Evolutionary conservation across 1,140 invertebrate species (phyloP).

Genomic region (Drosophila melanogaster): Release_6_plus_ISO1_MT NT_033777.3:15535501-15536000

Average conservation of each 20-base stretch:
- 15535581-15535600: constrained; percentile 38
- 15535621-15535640: constrained; percentile 88
- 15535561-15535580: constrained; percentile 4
- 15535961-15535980: constrained; percentile 71
- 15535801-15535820: constrained; percentile 89
- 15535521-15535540: constrained; percentile 35
- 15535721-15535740: constrained; percentile 88
- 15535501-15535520: constrained; percentile 90
- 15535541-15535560: constrained; percentile 14
- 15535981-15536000: constrained; percentile 25
- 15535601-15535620: neutral
- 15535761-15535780: constrained; percentile 71
- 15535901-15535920: constrained; percentile 85
- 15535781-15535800: constrained; percentile 85
- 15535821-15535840: constrained; percentile 87
- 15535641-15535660: constrained; percentile 90
- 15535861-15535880: constrained; percentile 86
- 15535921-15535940: constrained; percentile 86
- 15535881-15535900: constrained; percentile 85
- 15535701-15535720: constrained; percentile 86
- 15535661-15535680: constrained; percentile 85
- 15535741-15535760: constrained; percentile 88
- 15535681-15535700: constrained; percentile 85
- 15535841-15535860: constrained; percentile 87
- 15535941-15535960: constrained; percentile 79